Base-by-base conservation (phyloP, 2,797 vertebrate genomes). In the Chloroceryle amazona region DNA sequence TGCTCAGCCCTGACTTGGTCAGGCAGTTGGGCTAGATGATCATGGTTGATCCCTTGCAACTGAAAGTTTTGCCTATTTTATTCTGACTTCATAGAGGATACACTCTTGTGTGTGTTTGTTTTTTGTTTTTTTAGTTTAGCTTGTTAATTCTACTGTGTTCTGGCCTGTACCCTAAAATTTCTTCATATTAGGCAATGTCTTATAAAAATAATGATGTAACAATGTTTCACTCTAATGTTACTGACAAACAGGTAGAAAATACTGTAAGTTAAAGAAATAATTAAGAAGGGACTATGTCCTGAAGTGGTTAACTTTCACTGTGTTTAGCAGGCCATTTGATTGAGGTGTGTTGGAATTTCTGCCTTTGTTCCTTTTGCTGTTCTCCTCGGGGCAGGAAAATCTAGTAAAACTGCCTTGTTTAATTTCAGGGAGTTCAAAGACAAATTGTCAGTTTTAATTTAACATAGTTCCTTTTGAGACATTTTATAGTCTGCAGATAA, bases 401-500 rank as follows among this genome's bases (percentile, higher is more conserved):
- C 93, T 97, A 97, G 57, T 97, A 97, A 97, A 98, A 97, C 79
- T 91, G 57, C 57, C 92, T 95, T 97, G 79, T 95, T 97, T 97
- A 96, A 97, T 97, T 96, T 86, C 63, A 78, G 31, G 86, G 83
- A 96, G 81, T 97, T 98, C 97, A 98, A 97, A 98, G 97, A 97
- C 94, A 97, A 92, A 96, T 96, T 96, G 94, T 96, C 86, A 95
- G 88, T 97, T 97, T 97, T 96, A 98, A 96, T 97, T 97, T 94
- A 96, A 93, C 62, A 3, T 74, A 95, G 94, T 95, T 97, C 89
- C 96, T 97, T 97, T 97, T 94, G 60, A 89, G 93, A 90, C 44
- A 0, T 97, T 98, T 98, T 97, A 95, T 96, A 86, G 91, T 94
- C 67, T 96, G 51, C 65, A 93, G 72, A 82, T 97, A 93, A 61